A percentile compares a stretch with the other conserved stretches of the same genome.
Conservation (phyloP, 2,888 invertebrate genomes). For the Cetonia aurata region DNA sequence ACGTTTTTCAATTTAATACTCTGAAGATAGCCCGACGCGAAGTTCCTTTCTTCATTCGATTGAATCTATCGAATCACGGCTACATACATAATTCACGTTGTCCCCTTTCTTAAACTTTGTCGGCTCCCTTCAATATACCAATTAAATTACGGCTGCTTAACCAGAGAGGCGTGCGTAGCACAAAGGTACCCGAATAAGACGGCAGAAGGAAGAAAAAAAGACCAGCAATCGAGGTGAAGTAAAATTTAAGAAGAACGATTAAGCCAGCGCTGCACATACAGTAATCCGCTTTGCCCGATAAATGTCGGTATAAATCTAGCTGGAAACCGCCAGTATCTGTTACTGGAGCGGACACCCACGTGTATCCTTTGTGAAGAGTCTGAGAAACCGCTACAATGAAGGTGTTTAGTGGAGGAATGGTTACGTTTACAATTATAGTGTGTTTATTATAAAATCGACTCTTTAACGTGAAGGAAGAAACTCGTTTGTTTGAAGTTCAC, state of each 20-base stretch:
- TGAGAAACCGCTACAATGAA: background rate
- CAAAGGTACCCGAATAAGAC: conserved; percentile 12
- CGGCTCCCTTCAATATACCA: conserved; percentile 22
- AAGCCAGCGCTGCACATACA: conserved; percentile 8
- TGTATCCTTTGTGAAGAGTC: conserved; percentile 48
- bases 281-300: conserved; percentile 49
- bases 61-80: background rate
- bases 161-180: conserved; percentile 26
- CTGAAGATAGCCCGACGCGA: background rate
- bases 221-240: background rate
- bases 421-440: conserved; percentile 6
- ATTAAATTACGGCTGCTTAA: conserved; percentile 24
- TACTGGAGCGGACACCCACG: conserved; percentile 53
- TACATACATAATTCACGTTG: too few relatives aligned
- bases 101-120: too few relatives aligned
- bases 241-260: conserved; percentile 30
- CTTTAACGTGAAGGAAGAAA: too few relatives aligned
- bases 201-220: background rate
- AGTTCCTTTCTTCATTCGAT: background rate
- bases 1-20: conserved; percentile 18
- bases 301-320: conserved; percentile 52
- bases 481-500: too few relatives aligned
- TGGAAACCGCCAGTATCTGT: conserved; percentile 42
- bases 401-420: background rate
- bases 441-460: background rate